These are phyloP conservation scores for Acrobasis repandana DNA, from an alignment of 2,888 invertebrate genomes.

Conservation along the genomic window DNA sequence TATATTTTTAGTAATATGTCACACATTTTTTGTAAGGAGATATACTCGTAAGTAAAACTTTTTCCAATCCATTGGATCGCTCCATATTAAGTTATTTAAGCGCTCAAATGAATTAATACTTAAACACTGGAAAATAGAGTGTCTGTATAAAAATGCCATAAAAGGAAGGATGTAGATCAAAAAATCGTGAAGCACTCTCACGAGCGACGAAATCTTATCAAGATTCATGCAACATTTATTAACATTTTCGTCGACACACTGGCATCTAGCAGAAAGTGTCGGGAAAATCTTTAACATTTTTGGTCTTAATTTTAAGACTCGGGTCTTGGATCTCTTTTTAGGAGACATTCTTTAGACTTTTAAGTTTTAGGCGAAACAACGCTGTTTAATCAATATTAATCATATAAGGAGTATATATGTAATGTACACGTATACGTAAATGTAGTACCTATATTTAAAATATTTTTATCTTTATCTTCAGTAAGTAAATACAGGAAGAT, in stretches of 20 bases:
- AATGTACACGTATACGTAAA: too few relatives aligned
- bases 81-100: not conserved
- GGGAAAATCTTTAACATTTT: not conserved
- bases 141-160: not conserved
- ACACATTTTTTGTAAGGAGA: too few relatives aligned
- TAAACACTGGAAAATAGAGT: not conserved
- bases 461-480: too few relatives aligned
- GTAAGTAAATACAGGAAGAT: too few relatives aligned
- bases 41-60: not conserved
- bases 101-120: slow-evolving; percentile 1
- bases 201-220: slow-evolving; percentile 10
- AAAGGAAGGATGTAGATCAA: not conserved
- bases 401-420: too few relatives aligned
- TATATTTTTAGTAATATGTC: too few relatives aligned
- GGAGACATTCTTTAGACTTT: too few relatives aligned
- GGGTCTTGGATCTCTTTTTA: too few relatives aligned
- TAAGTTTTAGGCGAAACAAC: too few relatives aligned
- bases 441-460: too few relatives aligned
- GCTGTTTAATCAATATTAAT: too few relatives aligned
- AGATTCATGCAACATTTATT: slow-evolving; percentile 35
- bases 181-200: slow-evolving; percentile 11
- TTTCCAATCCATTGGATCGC: not conserved
- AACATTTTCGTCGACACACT: slow-evolving; percentile 24
- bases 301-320: too few relatives aligned
- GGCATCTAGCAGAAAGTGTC: not conserved